Conservation (phyloP, 2,888 invertebrate species). For the Troglohyphantes excavatus region DNA sequence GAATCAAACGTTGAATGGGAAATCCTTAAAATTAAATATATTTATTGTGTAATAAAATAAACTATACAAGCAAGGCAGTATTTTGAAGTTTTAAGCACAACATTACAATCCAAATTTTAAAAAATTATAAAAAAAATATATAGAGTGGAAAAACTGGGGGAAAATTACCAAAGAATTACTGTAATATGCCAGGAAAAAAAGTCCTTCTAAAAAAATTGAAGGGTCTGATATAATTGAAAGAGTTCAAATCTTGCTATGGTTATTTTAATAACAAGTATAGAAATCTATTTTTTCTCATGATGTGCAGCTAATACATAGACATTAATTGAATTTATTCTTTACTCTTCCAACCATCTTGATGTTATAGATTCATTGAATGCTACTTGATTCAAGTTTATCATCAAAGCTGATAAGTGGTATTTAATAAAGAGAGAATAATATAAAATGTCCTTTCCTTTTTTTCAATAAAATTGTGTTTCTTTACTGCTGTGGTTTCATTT, state of each 20-base stretch:
- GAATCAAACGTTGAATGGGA: no score
- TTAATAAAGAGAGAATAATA: slow-evolving; percentile 44
- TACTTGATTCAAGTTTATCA: slow-evolving; percentile 43
- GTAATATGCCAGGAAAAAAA: no score
- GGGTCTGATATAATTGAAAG: not conserved
- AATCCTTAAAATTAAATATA: no score
- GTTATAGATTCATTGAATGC: slow-evolving; percentile 72
- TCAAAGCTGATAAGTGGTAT: slow-evolving; percentile 25
- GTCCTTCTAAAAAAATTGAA: no score
- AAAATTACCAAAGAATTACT: no score
- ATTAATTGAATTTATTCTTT: slow-evolving; percentile 53
- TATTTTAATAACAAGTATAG: slow-evolving; percentile 56
- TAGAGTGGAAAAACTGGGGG: no score
- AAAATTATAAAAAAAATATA: no score
- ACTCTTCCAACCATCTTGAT: slow-evolving; percentile 68
- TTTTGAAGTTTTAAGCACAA: no score
- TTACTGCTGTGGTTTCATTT: not conserved
- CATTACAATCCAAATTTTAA: no score
- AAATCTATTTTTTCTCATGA: slow-evolving; percentile 66
- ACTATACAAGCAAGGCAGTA: no score
- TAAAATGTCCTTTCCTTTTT: slow-evolving; percentile 30
- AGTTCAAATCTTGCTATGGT: slow-evolving; percentile 55
- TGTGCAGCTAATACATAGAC: slow-evolving; percentile 57
- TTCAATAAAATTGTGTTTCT: slow-evolving; percentile 53
- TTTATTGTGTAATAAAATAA: no score